phyloP scores from a whole-genome alignment of 1,140 invertebrate genomes.

The Elymnias hypermnestra region DNA sequence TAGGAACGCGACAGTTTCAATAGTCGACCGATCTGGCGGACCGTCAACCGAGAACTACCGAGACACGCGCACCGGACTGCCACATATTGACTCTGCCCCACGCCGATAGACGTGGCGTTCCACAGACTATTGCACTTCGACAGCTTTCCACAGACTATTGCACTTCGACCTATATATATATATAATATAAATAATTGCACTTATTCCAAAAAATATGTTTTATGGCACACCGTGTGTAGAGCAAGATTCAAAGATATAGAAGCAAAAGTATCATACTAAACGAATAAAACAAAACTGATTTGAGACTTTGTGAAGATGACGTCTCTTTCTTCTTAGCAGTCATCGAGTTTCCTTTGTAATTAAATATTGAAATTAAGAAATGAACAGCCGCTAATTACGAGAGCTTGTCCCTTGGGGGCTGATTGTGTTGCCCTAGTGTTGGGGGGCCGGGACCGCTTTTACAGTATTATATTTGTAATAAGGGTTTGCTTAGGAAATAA shows the following conservation, averaged over 20 bases:
- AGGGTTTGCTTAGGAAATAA: conserved; percentile 7
- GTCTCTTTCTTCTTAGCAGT: conserved; percentile 67
- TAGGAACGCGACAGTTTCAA: too few relatives aligned
- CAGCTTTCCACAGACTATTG: too few relatives aligned
- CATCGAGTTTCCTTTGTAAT: conserved; percentile 76
- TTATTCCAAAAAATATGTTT: too few relatives aligned
- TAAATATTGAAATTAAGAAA: conserved; percentile 79
- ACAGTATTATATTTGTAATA: conserved; percentile 53
- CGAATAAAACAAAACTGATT: conserved; percentile 65
- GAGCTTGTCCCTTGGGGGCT: conserved; percentile 74
- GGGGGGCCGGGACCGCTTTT: conserved; percentile 52
- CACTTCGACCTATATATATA: too few relatives aligned
- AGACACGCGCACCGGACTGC: too few relatives aligned
- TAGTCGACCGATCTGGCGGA: too few relatives aligned
- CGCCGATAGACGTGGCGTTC: too few relatives aligned
- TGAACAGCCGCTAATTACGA: conserved; percentile 76
- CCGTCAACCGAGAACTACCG: too few relatives aligned
- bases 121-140: too few relatives aligned
- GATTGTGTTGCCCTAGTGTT: conserved; percentile 64
- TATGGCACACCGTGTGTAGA: too few relatives aligned
- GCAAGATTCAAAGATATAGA: conserved; percentile 56
- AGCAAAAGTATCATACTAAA: conserved; percentile 46
- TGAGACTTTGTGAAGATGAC: conserved; percentile 69
- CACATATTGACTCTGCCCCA: too few relatives aligned
- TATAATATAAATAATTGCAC: too few relatives aligned